Evolutionary conservation across 2,113 vertebrate species (phyloP), one percentile per base, ranked within the genome.

Genomic region (Xiphophorus maculatus): DNA sequence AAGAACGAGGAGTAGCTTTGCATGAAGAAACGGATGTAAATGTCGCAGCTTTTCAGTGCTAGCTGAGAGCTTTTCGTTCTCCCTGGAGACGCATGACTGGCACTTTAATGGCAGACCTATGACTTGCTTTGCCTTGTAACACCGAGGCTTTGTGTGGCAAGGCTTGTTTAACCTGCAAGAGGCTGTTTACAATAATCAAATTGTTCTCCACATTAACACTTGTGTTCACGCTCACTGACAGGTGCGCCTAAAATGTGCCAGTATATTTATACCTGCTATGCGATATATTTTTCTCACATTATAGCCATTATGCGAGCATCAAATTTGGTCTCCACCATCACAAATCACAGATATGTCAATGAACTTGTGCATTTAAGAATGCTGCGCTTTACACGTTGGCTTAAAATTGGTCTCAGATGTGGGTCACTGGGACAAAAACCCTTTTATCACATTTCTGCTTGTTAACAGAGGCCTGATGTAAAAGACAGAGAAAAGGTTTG

Each of bases 361-460:
- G n/a, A 63, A 70, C 14, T 4, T n/a, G 27, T 28, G 12, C 32
- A 19, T 15, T n/a, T 13, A n/a, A 30, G 27, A 63, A 4, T 28
- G 29, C 60, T 6, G 35, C 60, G 11, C 70, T 12, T 42, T 13
- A 22, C 33, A 62, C 29, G 27, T 62, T 71, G 63, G 60, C 71
- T 51, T 63, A 54, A 42, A 61, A 48, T 15, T 33, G 62, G 27
- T 33, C 58, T 79, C 75, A 71, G 69, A 84, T 87, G 40, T 78
- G 83, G 84, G 88, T 91, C 88, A 91, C 63, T 86, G 79, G 89
- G 80, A 86, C 84, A 87, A 83, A 71, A 54, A 65, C 22, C 72
- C 69, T 80, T 84, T 77, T 42, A 67, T 72, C 29, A 9, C 75
- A 86, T 42, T 73, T 87, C 81, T 75, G 70, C 84, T 86, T 82